phyloP scores from a whole-genome alignment of 2,888 invertebrate species.

The Amphiduros pacificus region DNA sequence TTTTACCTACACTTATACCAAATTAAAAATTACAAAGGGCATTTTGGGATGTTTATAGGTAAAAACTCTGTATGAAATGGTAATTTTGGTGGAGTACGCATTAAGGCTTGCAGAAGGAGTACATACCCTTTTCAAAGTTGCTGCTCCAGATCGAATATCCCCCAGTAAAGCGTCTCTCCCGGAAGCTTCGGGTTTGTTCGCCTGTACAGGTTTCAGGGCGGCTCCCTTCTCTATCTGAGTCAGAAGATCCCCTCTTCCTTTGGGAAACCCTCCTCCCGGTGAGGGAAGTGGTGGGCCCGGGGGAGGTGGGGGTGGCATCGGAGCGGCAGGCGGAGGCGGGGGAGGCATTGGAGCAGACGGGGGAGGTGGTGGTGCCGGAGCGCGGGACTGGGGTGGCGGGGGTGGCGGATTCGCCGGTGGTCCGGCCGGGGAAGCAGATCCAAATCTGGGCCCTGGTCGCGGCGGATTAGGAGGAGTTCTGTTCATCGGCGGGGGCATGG shows the following conservation, averaged over 20 bases:
- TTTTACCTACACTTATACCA: too few relatives aligned
- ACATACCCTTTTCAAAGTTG: too few relatives aligned
- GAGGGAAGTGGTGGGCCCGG: constrained; percentile 12
- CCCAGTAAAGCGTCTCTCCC: constrained; percentile 19
- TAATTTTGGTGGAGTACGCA: too few relatives aligned
- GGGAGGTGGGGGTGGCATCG: background rate
- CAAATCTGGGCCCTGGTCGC: background rate
- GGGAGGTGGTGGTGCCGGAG: constrained; percentile 31
- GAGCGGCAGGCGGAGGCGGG: constrained; percentile 7
- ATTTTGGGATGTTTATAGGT: too few relatives aligned
- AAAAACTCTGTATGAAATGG: too few relatives aligned
- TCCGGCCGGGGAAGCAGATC: constrained; percentile 21
- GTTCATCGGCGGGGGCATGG: too few relatives aligned
- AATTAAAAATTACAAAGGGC: too few relatives aligned
- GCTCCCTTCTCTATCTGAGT: constrained; percentile 77
- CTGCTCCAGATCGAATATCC: constrained; percentile 23
- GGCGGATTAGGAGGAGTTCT: constrained; percentile 3
- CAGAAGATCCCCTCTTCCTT: constrained; percentile 58
- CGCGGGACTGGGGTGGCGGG: constrained; percentile 31
- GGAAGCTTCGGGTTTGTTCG: constrained; percentile 83
- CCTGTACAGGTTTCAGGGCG: constrained; percentile 44
- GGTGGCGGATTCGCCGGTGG: background rate
- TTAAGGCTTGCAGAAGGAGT: too few relatives aligned
- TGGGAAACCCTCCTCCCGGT: constrained; percentile 8
- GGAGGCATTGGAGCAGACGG: background rate